Evolutionary conservation across 2,888 invertebrate species (phyloP).

Genomic region (Drymonia ruficornis): DNA sequence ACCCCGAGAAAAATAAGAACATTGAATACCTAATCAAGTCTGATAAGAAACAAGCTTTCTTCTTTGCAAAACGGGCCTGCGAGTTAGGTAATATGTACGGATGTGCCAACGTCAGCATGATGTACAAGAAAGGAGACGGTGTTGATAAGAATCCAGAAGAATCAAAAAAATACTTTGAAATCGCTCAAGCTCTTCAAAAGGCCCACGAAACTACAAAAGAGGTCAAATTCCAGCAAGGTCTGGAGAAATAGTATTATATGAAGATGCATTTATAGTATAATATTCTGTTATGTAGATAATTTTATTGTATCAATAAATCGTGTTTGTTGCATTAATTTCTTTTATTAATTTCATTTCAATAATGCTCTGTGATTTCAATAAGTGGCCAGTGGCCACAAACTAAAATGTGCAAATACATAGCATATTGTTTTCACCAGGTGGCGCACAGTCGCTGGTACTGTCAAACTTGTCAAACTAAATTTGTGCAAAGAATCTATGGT

Average conservation of each 20-base stretch:
- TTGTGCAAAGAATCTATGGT: no score
- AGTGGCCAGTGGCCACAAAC: no score
- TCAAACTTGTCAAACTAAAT: no score
- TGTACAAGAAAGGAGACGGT: slow-evolving; percentile 94
- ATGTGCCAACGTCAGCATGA: slow-evolving; percentile 95
- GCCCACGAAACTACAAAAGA: slow-evolving; percentile 85
- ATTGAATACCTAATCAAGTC: slow-evolving; percentile 84
- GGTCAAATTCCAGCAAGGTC: slow-evolving; percentile 84
- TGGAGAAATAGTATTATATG: slow-evolving; percentile 46
- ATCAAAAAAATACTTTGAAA: slow-evolving; percentile 89
- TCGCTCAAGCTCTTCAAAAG: slow-evolving; percentile 89
- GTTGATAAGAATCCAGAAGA: slow-evolving; percentile 88
- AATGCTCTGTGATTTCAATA: no score
- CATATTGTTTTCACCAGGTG: no score
- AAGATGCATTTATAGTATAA: slow-evolving; percentile 32
- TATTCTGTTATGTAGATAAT: slow-evolving; percentile 22
- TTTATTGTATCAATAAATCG: slow-evolving; percentile 39
- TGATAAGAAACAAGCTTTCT: slow-evolving; percentile 91
- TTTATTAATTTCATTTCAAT: neutral
- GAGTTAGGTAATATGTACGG: slow-evolving; percentile 93
- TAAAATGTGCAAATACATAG: no score
- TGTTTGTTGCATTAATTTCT: slow-evolving; percentile 18
- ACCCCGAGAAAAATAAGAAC: slow-evolving; percentile 66
- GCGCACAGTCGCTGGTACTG: no score
- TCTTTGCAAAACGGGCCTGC: slow-evolving; percentile 91